phyloP scores from a whole-genome alignment of 2,888 invertebrate genomes.

The Amblyteles armatorius region DNA sequence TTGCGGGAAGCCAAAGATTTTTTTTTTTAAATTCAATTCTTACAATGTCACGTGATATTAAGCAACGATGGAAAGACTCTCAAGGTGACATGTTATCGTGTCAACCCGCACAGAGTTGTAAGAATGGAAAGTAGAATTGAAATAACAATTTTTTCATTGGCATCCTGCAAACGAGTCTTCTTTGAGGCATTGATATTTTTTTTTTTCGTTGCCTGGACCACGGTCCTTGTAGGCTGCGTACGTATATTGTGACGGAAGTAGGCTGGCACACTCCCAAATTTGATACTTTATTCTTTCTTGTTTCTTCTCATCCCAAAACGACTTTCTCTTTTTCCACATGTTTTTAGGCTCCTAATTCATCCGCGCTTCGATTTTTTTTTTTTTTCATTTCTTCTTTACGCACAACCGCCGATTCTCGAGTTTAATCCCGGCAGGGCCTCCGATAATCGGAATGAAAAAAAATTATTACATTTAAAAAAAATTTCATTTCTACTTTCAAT shows the following conservation, averaged over 20 bases:
- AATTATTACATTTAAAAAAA: too few relatives aligned
- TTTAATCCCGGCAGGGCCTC: slow-evolving; percentile 37
- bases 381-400: background rate
- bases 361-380: background rate
- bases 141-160: too few relatives aligned
- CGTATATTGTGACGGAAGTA: slow-evolving; percentile 68
- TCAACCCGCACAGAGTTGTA: too few relatives aligned
- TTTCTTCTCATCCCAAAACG: background rate
- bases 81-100: too few relatives aligned
- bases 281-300: slow-evolving; percentile 7
- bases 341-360: background rate
- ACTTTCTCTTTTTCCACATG: slow-evolving; percentile 20
- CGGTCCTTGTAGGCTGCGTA: slow-evolving; percentile 7
- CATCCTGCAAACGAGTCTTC: too few relatives aligned
- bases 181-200: background rate
- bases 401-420: slow-evolving; percentile 42
- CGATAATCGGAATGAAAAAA: slow-evolving; percentile 11
- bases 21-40: too few relatives aligned
- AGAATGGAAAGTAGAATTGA: too few relatives aligned
- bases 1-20: too few relatives aligned
- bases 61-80: too few relatives aligned
- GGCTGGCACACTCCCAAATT: slow-evolving; percentile 38
- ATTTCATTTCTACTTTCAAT: too few relatives aligned
- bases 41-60: too few relatives aligned
- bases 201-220: slow-evolving; percentile 25